Base-by-base conservation (phyloP, 2,888 invertebrate species). In the Euphydryas editha region DNA sequence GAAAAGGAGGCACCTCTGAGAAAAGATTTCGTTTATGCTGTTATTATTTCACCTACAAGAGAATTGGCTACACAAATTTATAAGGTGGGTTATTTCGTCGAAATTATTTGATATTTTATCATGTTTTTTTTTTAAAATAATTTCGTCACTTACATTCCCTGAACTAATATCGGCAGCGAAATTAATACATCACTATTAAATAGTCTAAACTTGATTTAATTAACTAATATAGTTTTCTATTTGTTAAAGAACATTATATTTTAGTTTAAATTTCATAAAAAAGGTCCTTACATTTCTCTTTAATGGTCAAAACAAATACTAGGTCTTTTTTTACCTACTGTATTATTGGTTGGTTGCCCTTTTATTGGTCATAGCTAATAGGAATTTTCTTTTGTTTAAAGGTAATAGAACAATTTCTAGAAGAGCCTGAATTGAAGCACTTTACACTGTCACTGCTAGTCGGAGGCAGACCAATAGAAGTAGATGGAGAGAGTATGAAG, bases 1-100 rank as follows among this genome's bases (percentile, higher is more conserved):
- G 93, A 93, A 75, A 91, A 93, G 44, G 94, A 94, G 55, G 92
- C 94, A 20, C 93, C 94, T 1, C 94, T 97, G 93, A 94, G 94
- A 67, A 94, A 94, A 73, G 94, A 95, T 75, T 96, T 97, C 88
- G 94, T 99, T 62, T 98, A 98, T 44, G 97, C 96, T 0, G 92
- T 99, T 15, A 95, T 99, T 59, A 95, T 99, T 76, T 98, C 99
- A 0, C 99, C 99, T 0, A 99, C 99, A 0, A 94, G 99, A 78
- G 99, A 99, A 87, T 88, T 99, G 42, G 99, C 99, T 0, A 92
- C 95, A 24, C 99, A 99, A 85, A 99, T 97, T 71, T 94, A 94
- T 76, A 95, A 95, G 81, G 96, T 92, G 76, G 72, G 49, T 59
- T 49, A 36, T 36, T 36, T 36, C 39, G 11, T 7, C 15, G 11